A percentile compares a stretch with the other conserved stretches of the same genome.
Evolutionary conservation across 2,888 invertebrate genomes (phyloP).

Genomic region (Ophion ventricosus): DNA sequence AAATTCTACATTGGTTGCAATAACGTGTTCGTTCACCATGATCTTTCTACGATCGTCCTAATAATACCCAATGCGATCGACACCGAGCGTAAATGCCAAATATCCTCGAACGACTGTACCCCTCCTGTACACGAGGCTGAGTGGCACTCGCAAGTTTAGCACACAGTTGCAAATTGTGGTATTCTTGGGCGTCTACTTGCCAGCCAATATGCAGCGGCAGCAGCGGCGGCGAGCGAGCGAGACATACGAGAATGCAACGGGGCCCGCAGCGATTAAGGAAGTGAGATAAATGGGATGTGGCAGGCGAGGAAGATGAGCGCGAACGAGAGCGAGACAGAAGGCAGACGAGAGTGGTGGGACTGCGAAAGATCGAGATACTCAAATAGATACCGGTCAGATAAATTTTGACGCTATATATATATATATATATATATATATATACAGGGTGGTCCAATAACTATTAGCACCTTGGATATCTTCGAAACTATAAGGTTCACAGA

Average conservation of each 20-base stretch:
- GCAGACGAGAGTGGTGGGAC: slow-evolving; percentile 19
- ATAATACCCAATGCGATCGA: not conserved
- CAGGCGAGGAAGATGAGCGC: slow-evolving; percentile 14
- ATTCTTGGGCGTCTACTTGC: slow-evolving; percentile 45
- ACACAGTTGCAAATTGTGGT: slow-evolving; percentile 63
- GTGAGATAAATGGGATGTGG: slow-evolving; percentile 58
- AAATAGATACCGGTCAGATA: slow-evolving; percentile 59
- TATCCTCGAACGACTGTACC: slow-evolving; percentile 46
- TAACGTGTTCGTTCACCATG: not conserved
- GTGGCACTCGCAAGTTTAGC: slow-evolving; percentile 60
- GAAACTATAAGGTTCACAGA: too few relatives aligned
- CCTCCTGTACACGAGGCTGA: slow-evolving; percentile 26
- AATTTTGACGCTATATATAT: slow-evolving; percentile 15
- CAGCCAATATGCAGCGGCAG: slow-evolving; percentile 35
- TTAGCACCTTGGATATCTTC: too few relatives aligned
- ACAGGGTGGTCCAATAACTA: too few relatives aligned
- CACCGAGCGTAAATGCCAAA: not conserved
- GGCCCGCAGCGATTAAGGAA: slow-evolving; percentile 39
- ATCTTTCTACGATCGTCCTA: not conserved
- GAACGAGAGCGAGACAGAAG: slow-evolving; percentile 21
- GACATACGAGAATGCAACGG: slow-evolving; percentile 47
- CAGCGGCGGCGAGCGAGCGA: slow-evolving; percentile 15
- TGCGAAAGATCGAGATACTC: slow-evolving; percentile 45
- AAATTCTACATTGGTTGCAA: not conserved
- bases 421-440: not conserved